Evolutionary conservation across 2,888 invertebrate genomes (phyloP), one percentile per base, ranked within the genome.

Genomic region (Habroteleia sp.): DNA sequence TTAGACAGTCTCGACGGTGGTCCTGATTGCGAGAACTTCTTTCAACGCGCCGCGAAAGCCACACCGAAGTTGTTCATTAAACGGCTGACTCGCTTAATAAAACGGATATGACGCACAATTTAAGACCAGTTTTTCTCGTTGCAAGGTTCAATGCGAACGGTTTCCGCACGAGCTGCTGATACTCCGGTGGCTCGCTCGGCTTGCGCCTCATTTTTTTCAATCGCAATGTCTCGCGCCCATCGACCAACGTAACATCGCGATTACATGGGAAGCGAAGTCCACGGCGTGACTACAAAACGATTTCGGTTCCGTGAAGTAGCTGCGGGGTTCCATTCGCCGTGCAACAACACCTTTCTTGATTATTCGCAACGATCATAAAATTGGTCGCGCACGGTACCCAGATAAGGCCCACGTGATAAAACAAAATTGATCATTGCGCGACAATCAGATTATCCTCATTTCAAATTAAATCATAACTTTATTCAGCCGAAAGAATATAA

Each of bases 171-270:
- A 79, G 79, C 79, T 77, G 63, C 76, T 79, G 80, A 81, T 81
- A 76, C 80, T 79, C 71, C 79, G 76, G 77, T 72, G 69, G 77
- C 66, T 78, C 71, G 74, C 74, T 31, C 23, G 58, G 77, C 81
- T 81, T 77, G 69, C 29, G 58, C 63, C 48, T 10, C 16, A 27
- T 74, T 48, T 41, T 60, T 69, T 73, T 16, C 50, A 20, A 29
- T 31, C 33, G 37, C 41, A 25, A 41, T 37, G 60, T 58, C 66
- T 42, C 66, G 48, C 65, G 74, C 80, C 79, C 76, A 73, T 78
- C 78, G 68, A 73, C 75, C 1, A 68, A 79, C 83, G 82, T 82
- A 80, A 82, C 83, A 84, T 84, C 79, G 79, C 82, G 84, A 84
- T 84, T 84, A 83, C 84, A 84, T 81, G 82, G 81, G 78, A 82